Evolutionary conservation across 1,140 invertebrate species (phyloP), one percentile per base, ranked within the genome.

Genomic region (Drosophila lacertosa): DNA sequence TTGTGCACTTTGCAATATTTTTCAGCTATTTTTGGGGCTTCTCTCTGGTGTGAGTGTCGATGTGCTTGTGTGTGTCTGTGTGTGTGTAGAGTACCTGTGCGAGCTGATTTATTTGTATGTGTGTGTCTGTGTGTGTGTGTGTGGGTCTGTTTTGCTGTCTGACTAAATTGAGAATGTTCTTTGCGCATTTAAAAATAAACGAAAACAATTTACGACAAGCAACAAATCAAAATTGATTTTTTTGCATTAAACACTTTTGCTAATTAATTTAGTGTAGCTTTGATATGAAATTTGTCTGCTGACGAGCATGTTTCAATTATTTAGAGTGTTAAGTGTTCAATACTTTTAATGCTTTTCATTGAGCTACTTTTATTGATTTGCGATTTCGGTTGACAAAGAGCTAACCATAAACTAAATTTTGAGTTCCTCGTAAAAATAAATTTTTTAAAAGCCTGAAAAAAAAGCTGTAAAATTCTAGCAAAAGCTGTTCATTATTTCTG

Each of bases 141-240:
- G 24, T 58, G 16, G 32, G 26, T 33, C n/a, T 16, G 26, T 11
- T 57, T 42, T 42, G 75, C n/a, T 74, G 51, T 72, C 32, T 71
- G 54, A 32, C 59, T 59, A 42, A 64, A 66, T 58, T 45, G 65
- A 73, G 71, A 63, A 74, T 47, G 51, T 55, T 40, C 54, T 75
- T 75, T 55, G 68, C 65, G 65, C 45, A 82, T 71, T 84, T 77
- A 77, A 77, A 86, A 86, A 88, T 77, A 86, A 81, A 68, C 67
- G 37, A 80, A 80, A 74, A 74, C 77, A 81, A 73, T 71, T 84
- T 76, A 59, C 59, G 73, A 44, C 13, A 40, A 24, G 47, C 60
- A 50, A 24, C 22, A 47, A 37, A 53, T 40, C 54, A 48, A 45
- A 67, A 70, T 70, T 74, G 44, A 64, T 70, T 53, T 44, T 16